These are phyloP conservation scores for Acronicta psi DNA, from an alignment of 2,888 invertebrate genomes.

Conservation along the genomic window DNA sequence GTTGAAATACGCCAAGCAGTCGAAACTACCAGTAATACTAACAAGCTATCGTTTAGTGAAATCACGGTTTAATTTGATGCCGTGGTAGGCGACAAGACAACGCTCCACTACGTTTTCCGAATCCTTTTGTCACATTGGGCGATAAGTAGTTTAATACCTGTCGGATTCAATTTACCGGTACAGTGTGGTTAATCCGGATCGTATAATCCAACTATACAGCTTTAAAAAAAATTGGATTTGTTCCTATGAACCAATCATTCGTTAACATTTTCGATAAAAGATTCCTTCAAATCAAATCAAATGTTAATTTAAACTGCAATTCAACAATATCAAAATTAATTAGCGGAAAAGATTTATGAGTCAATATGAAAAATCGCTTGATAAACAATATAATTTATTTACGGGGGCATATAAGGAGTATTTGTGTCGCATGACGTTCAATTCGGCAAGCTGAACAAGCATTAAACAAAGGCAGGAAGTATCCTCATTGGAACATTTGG, in stretches of 20 bases:
- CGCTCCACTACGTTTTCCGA: slow-evolving; percentile 19
- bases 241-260: neutral
- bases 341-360: slow-evolving; percentile 15
- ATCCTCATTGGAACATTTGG: slow-evolving; percentile 51
- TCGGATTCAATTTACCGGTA: slow-evolving; percentile 13
- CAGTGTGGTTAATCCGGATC: slow-evolving; percentile 11
- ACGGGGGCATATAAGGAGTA: slow-evolving; percentile 53
- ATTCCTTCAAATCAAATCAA: no score
- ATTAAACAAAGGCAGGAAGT: slow-evolving; percentile 75
- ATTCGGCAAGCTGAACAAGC: slow-evolving; percentile 66
- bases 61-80: slow-evolving; percentile 41
- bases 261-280: neutral
- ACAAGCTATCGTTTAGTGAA: slow-evolving; percentile 41
- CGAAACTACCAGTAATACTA: slow-evolving; percentile 18
- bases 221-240: no score
- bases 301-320: neutral
- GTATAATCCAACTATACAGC: neutral
- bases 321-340: slow-evolving; percentile 15
- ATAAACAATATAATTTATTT: slow-evolving; percentile 49
- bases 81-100: slow-evolving; percentile 30
- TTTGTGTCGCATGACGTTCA: slow-evolving; percentile 59
- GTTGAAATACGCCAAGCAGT: slow-evolving; percentile 52
- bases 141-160: slow-evolving; percentile 7
- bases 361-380: slow-evolving; percentile 27
- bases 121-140: slow-evolving; percentile 29